phyloP scores from a whole-genome alignment of 2,797 vertebrate species.

The Propithecus perrieri region DNA sequence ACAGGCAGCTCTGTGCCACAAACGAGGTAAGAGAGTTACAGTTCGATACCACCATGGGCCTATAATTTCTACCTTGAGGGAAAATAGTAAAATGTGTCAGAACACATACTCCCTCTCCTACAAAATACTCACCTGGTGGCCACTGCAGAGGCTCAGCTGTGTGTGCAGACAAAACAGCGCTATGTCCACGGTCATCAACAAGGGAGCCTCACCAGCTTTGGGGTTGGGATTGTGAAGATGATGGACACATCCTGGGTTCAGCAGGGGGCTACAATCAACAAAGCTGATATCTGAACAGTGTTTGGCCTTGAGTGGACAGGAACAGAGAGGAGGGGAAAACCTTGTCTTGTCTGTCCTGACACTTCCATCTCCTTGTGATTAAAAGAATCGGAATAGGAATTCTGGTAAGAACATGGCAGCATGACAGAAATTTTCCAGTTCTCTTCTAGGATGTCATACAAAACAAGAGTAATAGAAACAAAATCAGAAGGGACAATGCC shows the following conservation, averaged over 20 bases:
- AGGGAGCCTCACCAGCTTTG: neutral
- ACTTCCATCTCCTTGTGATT: neutral
- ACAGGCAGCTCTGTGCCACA: neutral
- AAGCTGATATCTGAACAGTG: neutral
- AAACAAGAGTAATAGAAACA: neutral
- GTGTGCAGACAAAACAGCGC: neutral
- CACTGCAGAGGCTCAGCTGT: neutral
- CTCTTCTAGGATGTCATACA: neutral
- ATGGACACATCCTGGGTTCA: neutral
- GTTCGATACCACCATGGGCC: neutral
- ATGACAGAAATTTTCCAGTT: neutral
- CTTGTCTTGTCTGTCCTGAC: neutral
- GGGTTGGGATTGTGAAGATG: neutral
- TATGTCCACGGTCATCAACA: neutral
- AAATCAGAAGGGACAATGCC: neutral
- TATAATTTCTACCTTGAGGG: neutral
- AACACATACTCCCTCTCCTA: neutral
- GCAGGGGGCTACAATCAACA: neutral
- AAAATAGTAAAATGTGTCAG: neutral
- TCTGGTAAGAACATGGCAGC: neutral
- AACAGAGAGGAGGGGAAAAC: neutral
- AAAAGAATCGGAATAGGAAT: neutral
- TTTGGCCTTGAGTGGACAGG: neutral
- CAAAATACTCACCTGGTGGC: neutral
- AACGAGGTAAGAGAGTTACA: slow-evolving; percentile 4